Evolutionary conservation across 2,888 invertebrate species (phyloP).

Genomic region (Hemithea aestivaria): DNA sequence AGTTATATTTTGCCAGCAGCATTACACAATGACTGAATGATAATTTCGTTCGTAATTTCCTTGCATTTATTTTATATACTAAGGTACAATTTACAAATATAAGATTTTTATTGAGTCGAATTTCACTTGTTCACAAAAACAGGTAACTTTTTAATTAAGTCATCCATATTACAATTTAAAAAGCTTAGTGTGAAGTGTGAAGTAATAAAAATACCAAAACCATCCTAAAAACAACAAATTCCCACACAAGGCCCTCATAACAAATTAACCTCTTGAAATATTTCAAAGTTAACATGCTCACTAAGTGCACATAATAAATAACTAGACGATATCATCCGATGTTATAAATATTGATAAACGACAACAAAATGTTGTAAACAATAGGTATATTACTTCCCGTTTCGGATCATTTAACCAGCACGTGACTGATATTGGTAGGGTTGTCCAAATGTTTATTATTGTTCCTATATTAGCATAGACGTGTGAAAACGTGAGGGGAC

Average conservation of each 20-base stretch:
- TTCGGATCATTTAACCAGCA: slow-evolving; percentile 67
- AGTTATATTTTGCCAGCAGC: too few species aligned
- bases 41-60: too few species aligned
- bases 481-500: background rate
- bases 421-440: slow-evolving; percentile 59
- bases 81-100: too few species aligned
- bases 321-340: slow-evolving; percentile 37
- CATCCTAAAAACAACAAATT: too few species aligned
- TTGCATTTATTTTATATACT: too few species aligned
- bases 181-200: too few species aligned
- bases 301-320: slow-evolving; percentile 22
- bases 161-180: too few species aligned
- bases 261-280: slow-evolving; percentile 4
- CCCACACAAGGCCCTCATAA: background rate
- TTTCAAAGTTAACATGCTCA: slow-evolving; percentile 13
- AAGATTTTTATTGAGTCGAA: too few species aligned
- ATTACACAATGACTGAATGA: too few species aligned
- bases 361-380: slow-evolving; percentile 62
- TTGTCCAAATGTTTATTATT: slow-evolving; percentile 57
- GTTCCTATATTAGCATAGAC: slow-evolving; percentile 39
- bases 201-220: too few species aligned
- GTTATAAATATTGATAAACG: slow-evolving; percentile 67
- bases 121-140: too few species aligned
- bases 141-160: too few species aligned
- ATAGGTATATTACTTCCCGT: slow-evolving; percentile 72